Conservation (phyloP, 2,888 invertebrate species). For the Apotomis capreana region DNA sequence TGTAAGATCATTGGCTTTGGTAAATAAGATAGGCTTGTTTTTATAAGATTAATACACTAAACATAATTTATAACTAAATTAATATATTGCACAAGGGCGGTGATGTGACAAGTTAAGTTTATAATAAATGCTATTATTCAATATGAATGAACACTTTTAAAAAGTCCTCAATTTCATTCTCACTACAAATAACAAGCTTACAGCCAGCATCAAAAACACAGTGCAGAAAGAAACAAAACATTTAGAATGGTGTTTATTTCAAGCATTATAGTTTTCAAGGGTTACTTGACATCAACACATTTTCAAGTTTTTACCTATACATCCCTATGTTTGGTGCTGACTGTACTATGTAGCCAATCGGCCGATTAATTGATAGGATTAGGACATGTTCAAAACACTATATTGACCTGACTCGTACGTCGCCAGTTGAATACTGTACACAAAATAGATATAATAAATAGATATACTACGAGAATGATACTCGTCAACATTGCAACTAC, state of each 20-base stretch:
- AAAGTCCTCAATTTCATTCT: neutral
- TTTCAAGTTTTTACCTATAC: no score
- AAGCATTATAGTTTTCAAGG: neutral
- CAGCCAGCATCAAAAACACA: neutral
- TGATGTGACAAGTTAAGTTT: neutral
- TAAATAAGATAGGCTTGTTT: slow-evolving; percentile 19
- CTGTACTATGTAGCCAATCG: neutral
- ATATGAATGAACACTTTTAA: neutral
- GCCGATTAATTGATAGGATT: neutral
- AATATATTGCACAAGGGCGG: slow-evolving; percentile 3
- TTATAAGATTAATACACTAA: slow-evolving; percentile 5
- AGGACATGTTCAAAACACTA: neutral
- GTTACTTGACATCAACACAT: no score
- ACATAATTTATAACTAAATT: slow-evolving; percentile 21
- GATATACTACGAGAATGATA: slow-evolving; percentile 13
- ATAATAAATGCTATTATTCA: neutral
- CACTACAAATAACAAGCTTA: neutral
- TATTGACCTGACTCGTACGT: neutral
- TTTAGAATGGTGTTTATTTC: neutral
- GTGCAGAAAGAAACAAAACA: neutral
- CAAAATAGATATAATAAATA: slow-evolving; percentile 16
- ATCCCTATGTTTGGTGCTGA: neutral
- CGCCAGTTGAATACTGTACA: neutral
- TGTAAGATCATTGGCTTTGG: slow-evolving; percentile 17
- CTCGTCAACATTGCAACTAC: neutral